phyloP scores from a whole-genome alignment of 2,888 invertebrate genomes.

The Ichneumon xanthorius region DNA sequence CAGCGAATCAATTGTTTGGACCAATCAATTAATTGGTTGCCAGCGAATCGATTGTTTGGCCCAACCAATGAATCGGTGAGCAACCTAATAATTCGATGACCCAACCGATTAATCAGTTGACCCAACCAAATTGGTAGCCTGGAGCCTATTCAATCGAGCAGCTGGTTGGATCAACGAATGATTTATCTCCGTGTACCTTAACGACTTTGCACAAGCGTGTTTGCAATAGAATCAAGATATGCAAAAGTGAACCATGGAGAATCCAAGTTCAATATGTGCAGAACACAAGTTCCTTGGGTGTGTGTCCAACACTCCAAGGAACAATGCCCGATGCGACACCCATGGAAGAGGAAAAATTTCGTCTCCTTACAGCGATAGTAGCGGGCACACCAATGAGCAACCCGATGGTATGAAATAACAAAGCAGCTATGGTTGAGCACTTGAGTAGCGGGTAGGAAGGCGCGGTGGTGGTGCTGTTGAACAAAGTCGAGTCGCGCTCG shows the following conservation, averaged over 20 bases:
- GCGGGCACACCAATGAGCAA: constrained; percentile 55
- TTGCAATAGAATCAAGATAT: not conserved
- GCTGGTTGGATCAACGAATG: not conserved
- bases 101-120: not conserved
- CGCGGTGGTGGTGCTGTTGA: constrained; percentile 21
- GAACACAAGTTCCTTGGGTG: not conserved
- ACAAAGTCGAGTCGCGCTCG: constrained; percentile 64
- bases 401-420: constrained; percentile 65
- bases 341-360: not conserved
- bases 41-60: not conserved
- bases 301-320: not conserved
- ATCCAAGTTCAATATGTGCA: not conserved
- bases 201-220: not conserved
- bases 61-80: not conserved
- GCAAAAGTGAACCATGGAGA: not conserved
- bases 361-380: not conserved
- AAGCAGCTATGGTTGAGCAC: constrained; percentile 60
- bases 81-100: not conserved
- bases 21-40: not conserved
- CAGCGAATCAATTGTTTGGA: not conserved
- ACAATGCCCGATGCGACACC: not conserved
- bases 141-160: not conserved
- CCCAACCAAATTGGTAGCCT: not conserved
- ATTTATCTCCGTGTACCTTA: not conserved
- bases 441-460: constrained; percentile 54